A percentile compares a stretch with the other conserved stretches of the same genome.
These are phyloP conservation scores for Amniataba percoides DNA, from an alignment of 2,797 vertebrate genomes.

Conservation along the genomic window DNA sequence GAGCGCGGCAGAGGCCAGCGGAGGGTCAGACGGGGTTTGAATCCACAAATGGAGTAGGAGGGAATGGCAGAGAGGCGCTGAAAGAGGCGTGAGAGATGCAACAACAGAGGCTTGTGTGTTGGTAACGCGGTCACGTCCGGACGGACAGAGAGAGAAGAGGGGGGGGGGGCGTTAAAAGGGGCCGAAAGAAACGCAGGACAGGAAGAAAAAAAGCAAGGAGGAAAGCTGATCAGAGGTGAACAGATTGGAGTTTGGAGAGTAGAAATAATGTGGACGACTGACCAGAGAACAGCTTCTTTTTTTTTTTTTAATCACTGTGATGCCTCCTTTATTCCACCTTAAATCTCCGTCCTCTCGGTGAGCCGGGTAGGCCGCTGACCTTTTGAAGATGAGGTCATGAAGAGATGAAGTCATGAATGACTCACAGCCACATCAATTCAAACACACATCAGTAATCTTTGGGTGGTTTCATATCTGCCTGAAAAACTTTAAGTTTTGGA, in stretches of 20 bases:
- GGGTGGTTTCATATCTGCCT: neutral
- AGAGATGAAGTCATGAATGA: neutral
- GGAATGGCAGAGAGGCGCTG: conserved; percentile 44
- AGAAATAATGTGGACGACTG: neutral
- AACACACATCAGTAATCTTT: no score
- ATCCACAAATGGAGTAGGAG: conserved; percentile 68
- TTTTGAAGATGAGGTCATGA: neutral
- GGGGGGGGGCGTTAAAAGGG: conserved; percentile 44
- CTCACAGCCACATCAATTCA: neutral
- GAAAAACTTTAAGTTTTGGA: no score
- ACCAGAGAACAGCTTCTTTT: neutral
- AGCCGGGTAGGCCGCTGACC: neutral
- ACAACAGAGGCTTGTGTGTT: conserved; percentile 76
- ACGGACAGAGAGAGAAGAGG: conserved; percentile 37
- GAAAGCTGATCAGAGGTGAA: conserved; percentile 21
- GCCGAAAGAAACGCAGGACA: conserved; percentile 32
- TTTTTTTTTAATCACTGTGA: neutral
- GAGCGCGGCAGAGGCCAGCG: conserved; percentile 52
- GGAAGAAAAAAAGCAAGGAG: conserved; percentile 3
- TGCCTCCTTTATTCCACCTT: neutral
- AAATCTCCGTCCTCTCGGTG: neutral
- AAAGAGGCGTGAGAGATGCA: conserved; percentile 65
- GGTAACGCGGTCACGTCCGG: conserved; percentile 79
- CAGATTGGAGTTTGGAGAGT: neutral
- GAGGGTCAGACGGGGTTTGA: conserved; percentile 78